Percentiles rank a stretch among this genome's conserved stretches.
Conservation (phyloP, 2,888 invertebrate species). For the Adineta ricciae region DNA sequence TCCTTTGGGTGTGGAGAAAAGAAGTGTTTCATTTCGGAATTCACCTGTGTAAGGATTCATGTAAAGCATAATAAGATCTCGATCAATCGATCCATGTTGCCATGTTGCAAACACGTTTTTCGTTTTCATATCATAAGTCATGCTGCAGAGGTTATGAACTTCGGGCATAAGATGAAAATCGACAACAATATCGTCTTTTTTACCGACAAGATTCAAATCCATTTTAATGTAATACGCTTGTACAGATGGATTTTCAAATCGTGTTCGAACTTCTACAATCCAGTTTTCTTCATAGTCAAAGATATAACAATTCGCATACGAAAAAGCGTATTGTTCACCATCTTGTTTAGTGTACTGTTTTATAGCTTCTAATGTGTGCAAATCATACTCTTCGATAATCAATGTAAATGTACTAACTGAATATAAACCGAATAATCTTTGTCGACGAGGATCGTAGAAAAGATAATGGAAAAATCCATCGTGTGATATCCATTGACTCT, state of each 20-base stretch:
- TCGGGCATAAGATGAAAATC: not conserved
- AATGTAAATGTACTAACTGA: not conserved
- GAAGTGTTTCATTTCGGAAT: not conserved
- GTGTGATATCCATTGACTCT: not conserved
- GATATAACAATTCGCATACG: not conserved
- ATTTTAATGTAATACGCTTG: not conserved
- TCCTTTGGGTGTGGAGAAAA: too few relatives aligned
- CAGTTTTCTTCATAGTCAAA: not conserved
- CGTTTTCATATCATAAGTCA: not conserved
- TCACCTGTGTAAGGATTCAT: not conserved
- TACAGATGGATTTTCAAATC: not conserved
- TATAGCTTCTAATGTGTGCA: not conserved
- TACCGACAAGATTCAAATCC: not conserved
- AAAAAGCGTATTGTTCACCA: not conserved
- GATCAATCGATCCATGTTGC: constrained; percentile 7
- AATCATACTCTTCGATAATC: not conserved
- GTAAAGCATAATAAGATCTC: not conserved
- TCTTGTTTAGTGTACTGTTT: not conserved
- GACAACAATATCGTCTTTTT: not conserved
- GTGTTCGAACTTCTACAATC: not conserved
- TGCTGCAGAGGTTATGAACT: not conserved
- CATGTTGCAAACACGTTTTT: not conserved
- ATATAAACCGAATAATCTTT: not conserved
- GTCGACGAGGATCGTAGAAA: not conserved
- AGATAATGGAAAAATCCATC: not conserved